A percentile compares a stretch with the other conserved stretches of the same genome.
phyloP scores from a whole-genome alignment of 2,113 vertebrate genomes.

The Indicator maculatus region DNA sequence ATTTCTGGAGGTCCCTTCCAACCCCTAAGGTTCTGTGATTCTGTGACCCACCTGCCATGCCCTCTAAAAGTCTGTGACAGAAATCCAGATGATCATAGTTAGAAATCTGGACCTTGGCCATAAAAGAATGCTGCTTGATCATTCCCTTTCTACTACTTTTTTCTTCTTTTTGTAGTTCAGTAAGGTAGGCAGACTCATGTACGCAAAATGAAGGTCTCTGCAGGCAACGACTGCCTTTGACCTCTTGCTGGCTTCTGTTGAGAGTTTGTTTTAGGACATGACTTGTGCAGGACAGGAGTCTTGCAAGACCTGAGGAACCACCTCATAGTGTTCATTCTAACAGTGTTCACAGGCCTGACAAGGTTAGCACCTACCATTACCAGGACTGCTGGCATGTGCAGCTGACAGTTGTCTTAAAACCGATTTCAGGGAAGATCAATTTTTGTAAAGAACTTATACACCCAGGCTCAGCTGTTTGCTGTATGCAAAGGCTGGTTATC shows the following conservation, averaged over 20 bases:
- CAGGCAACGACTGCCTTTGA: background rate
- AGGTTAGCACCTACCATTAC: background rate
- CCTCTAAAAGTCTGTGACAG: background rate
- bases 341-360: accelerated
- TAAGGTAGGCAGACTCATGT: background rate
- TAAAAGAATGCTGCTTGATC: background rate
- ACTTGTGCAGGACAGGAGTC: background rate
- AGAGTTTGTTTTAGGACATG: background rate
- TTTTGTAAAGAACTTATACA: background rate
- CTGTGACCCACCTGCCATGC: background rate
- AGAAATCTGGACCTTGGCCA: background rate
- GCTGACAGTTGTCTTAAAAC: background rate
- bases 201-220: background rate
- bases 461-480: background rate
- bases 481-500: background rate
- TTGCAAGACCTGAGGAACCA: background rate
- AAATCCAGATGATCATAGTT: background rate
- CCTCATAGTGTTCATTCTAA: background rate
- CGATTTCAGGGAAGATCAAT: background rate
- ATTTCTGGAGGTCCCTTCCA: too few species aligned
- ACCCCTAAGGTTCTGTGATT: too few species aligned
- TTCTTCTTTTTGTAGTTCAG: background rate
- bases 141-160: background rate
- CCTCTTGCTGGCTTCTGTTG: background rate
- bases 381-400: background rate